Conservation (phyloP, 1,140 invertebrate genomes). For the Trichoplusia ni region DNA sequence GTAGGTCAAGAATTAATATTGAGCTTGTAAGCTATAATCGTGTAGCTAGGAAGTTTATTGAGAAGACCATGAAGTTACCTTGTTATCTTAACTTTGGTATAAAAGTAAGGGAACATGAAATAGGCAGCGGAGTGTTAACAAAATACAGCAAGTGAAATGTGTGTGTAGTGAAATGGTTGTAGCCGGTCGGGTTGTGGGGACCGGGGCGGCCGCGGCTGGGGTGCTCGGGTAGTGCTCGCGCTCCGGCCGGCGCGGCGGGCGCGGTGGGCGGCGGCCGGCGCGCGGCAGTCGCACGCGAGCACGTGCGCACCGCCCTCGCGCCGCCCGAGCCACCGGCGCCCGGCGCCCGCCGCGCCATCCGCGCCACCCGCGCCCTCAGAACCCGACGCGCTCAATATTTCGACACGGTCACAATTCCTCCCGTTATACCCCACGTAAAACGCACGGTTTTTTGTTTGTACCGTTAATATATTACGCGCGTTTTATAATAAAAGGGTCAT, state of each 20-base stretch:
- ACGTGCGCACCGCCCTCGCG: slow-evolving; percentile 71
- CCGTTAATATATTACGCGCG: neutral
- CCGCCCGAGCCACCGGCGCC: slow-evolving; percentile 44
- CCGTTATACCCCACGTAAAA: slow-evolving; percentile 2
- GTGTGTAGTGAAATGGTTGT: slow-evolving; percentile 46
- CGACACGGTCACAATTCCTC: slow-evolving; percentile 28
- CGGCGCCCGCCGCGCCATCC: slow-evolving; percentile 44
- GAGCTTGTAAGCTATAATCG: too few species aligned
- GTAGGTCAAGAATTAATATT: too few species aligned
- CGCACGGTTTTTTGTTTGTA: neutral
- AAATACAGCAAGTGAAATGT: slow-evolving; percentile 44
- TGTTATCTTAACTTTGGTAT: neutral
- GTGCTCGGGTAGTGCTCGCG: slow-evolving; percentile 39
- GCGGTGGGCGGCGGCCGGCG: slow-evolving; percentile 43
- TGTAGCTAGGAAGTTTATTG: too few species aligned
- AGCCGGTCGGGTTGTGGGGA: too few species aligned
- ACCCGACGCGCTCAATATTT: slow-evolving; percentile 61
- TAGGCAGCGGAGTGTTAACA: slow-evolving; percentile 21
- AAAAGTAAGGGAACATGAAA: slow-evolving; percentile 21
- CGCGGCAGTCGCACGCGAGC: slow-evolving; percentile 75
- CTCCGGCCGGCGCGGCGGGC: slow-evolving; percentile 32
- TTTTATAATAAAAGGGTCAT: slow-evolving; percentile 15
- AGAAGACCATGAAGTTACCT: too few species aligned
- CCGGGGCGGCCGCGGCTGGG: slow-evolving; percentile 41
- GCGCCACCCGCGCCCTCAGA: slow-evolving; percentile 56